Evolutionary conservation across 2,888 invertebrate genomes (phyloP), one percentile per base, ranked within the genome.

Genomic region (Drosophila algonquin): DNA sequence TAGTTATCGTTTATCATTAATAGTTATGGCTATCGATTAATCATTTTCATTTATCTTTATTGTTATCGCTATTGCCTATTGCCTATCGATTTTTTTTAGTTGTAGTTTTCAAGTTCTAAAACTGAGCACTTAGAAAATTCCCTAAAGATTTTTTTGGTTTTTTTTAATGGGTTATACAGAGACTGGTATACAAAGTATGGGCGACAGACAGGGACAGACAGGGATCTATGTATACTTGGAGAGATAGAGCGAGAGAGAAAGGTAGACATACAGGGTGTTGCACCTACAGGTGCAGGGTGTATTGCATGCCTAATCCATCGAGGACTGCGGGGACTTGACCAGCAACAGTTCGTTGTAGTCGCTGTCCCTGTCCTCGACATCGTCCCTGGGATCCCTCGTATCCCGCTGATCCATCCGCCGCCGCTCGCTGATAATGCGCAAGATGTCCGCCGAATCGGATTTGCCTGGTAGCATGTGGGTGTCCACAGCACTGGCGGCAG

Each of bases 381-480:
- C 88, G 75, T 40, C 24, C 12, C 61, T 52, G 21, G 91, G 91
- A 76, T 91, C 91, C 67, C 89, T 83, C 63, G 88, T 90, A 75
- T 92, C 92, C 8, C 89, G 89, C 71, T 92, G 91, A 69, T 92
- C 92, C 81, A 92, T 90, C 63, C 87, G 91, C 14, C 92, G 80
- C 12, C 92, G 90, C 76, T 92, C 92, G 57, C 92, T 92, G 62
- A 92, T 92, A 53, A 92, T 92, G 48, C 92, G 89, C 76, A 92
- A 64, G 18, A 92, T 91, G 83, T 92, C 92, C 14, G 91, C 90
- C 3, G 92, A 91, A 54, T 92, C 92, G 14, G 92, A 92, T 68
- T 92, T 92, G 63, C 81, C 53, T 45, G 47, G 21, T 24, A 46
- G 27, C 44, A 16, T 46, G 58, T 58, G 40, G 27, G 51, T 53